phyloP scores from a whole-genome alignment of 2,888 invertebrate species.

The Ethmia dodecea region DNA sequence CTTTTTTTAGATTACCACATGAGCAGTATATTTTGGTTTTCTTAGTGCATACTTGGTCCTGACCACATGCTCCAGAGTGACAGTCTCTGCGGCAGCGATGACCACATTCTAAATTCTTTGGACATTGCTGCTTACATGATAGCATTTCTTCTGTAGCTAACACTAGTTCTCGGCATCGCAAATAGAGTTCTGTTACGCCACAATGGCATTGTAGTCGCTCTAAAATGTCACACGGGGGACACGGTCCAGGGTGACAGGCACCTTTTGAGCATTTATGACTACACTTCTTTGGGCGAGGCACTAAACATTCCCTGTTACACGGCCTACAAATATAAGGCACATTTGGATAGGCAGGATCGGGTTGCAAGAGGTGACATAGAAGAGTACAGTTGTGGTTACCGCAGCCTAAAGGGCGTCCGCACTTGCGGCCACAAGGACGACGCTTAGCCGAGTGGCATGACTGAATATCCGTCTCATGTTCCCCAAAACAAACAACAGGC shows the following conservation, averaged over 20 bases:
- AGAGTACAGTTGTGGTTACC: conserved; percentile 86
- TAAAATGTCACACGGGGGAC: conserved; percentile 84
- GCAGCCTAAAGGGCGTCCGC: conserved; percentile 84
- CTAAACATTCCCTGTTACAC: conserved; percentile 75
- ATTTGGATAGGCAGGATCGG: conserved; percentile 56
- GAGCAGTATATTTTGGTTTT: conserved; percentile 87
- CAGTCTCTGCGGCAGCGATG: conserved; percentile 88
- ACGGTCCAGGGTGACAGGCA: conserved; percentile 84
- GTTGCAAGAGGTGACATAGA: conserved; percentile 80
- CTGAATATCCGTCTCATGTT: conserved; percentile 82
- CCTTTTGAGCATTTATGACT: conserved; percentile 83
- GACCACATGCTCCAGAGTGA: conserved; percentile 84
- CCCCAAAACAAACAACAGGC: conserved; percentile 83
- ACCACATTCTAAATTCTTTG: conserved; percentile 90
- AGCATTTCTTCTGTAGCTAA: conserved; percentile 63
- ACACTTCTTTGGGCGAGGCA: conserved; percentile 84
- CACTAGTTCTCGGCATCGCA: conserved; percentile 84
- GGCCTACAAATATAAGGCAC: conserved; percentile 59
- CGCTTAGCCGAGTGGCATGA: conserved; percentile 84
- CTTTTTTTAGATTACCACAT: conserved; percentile 87
- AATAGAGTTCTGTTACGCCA: conserved; percentile 84
- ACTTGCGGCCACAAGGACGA: conserved; percentile 87
- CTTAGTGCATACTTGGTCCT: conserved; percentile 83
- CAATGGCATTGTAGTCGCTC: conserved; percentile 89
- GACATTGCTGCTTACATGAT: conserved; percentile 91